Evolutionary conservation across 2,113 vertebrate genomes (phyloP), one percentile per base, ranked within the genome.

Genomic region (Hassar affinis): DNA sequence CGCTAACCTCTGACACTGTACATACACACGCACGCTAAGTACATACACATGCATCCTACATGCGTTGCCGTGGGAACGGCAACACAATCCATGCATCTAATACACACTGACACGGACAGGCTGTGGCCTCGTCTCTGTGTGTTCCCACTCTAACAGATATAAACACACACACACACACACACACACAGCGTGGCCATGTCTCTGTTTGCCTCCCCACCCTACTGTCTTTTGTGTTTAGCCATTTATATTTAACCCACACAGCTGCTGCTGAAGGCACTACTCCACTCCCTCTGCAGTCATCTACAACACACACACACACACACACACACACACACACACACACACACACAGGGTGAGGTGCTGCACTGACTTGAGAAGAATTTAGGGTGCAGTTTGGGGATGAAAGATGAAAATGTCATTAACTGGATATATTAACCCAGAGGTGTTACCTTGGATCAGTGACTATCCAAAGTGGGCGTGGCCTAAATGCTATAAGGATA

Each of bases 231-330:
- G 33, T 82, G 81, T 81, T 74, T 74, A 84, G 52, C 84, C 83
- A 87, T 90, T 93, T 93, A 93, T 93, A 92, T 93, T 91, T 93
- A 93, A 91, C 90, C 74, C 77, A 84, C 90, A 90, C 93, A 93
- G 92, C 93, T 93, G 93, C 88, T 89, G 85, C 35, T 90, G 86
- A 92, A 92, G 86, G 87, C 86, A 85, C 85, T 51, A 75, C 77
- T 84, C 62, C 88, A 89, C 90, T 91, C 90, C 89, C 89, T 89
- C 42, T 51, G 56, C 85, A 90, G 91, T 88, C 92, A 92, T 91
- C 87, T 83, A 78, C 80, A 68, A 78, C 54, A 78, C 59, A 85
- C 64, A 51, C 59, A 57, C n/a, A 17, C 61, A 82, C 82, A 69
- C 75, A 75, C 77, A 85, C 62, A 49, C 75, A 49, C 30, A 47